Evolutionary conservation across 2,113 vertebrate species (phyloP), one percentile per base, ranked within the genome.

Genomic region (Neogobius melanostomus): DNA sequence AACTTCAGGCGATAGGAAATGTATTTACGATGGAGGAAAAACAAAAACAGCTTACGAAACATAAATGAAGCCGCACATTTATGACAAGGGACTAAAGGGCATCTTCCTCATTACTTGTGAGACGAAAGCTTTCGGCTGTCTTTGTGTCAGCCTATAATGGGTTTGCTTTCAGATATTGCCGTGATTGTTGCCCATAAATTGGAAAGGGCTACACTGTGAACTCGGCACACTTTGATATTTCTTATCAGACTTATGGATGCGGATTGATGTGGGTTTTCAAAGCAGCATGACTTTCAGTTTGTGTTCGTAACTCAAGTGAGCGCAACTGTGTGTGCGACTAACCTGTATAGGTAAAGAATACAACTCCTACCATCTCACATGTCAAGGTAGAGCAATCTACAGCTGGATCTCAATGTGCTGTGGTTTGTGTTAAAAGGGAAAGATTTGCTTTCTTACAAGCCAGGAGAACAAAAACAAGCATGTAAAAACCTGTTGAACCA

Each of bases 141-240:
- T 76, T 80, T 75, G 57, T 49, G 44, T 64, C 15, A 21, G 15
- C 15, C 15, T 66, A 1, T 28, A 10, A 1, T 36, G 12, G 15
- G 53, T 36, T 73, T 47, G 16, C 36, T 64, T 54, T 61, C 17
- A 75, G 64, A 64, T 74, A 69, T 54, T 76, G 28, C 65, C 28
- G 48, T 50, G 8, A 74, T 68, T 46, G 45, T 16, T 11, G 42
- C 63, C 64, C 45, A 60, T 80, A 79, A 84, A 82, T 64, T 66
- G 14, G 63, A 10, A 69, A 42, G 15, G 14, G 53, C 53, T 60
- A 47, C 75, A 64, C 57, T 47, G 3, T 71, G 28, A 51, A 76
- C 42, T 47, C 14, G 4, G 10, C 52, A 50, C 54, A 64, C 68
- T 75, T 71, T 77, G 71, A 74, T 61, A 59, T 64, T 21, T 66